Base-by-base conservation (phyloP, 2,888 invertebrate species). In the Galerucella nymphaeae region DNA sequence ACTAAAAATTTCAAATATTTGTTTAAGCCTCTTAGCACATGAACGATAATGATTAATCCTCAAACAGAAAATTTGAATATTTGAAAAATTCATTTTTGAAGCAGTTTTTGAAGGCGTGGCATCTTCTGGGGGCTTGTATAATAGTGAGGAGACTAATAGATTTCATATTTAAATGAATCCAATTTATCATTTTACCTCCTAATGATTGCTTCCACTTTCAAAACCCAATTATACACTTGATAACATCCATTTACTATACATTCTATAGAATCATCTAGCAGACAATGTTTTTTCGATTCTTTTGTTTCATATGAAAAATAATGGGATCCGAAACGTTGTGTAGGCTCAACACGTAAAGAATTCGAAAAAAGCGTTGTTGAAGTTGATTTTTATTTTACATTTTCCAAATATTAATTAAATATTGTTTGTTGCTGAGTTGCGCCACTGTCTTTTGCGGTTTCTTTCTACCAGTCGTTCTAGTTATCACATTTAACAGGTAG, bases 401-500 rank as follows among this genome's bases (percentile, higher is more conserved):
- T n/a, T n/a, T n/a, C n/a, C n/a, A n/a, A n/a, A n/a, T n/a, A n/a
- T n/a, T n/a, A n/a, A n/a, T n/a, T n/a, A n/a, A n/a, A n/a, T n/a
- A n/a, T n/a, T n/a, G n/a, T 42, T 42, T 42, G 42, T 42, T 13
- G 42, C 6, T 48, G 13, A n/a, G n/a, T n/a, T 48, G 1, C 48
- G 4, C 50, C 18, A 14, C 14, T 18, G 64, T 48, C 11, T 41
- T 48, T 30, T 57, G 63, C 57, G 71, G 63, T 63, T 42, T 14
- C 63, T 64, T 58, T 53, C 18, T 62, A 50, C 68, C 38, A 57
- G 64, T 66, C 64, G 59, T 72, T 64, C 72, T 64, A 58, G 68
- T 64, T 70, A 70, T 73, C 70, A 55, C 53, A 57, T 63, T 62
- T 70, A 70, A 67, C 73, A 73, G 73, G 73, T 73, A 73, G 73